Percentiles rank a stretch among this genome's conserved stretches.
Conservation (phyloP, 2,113 vertebrate species). For the Colistium nudipinnis region DNA sequence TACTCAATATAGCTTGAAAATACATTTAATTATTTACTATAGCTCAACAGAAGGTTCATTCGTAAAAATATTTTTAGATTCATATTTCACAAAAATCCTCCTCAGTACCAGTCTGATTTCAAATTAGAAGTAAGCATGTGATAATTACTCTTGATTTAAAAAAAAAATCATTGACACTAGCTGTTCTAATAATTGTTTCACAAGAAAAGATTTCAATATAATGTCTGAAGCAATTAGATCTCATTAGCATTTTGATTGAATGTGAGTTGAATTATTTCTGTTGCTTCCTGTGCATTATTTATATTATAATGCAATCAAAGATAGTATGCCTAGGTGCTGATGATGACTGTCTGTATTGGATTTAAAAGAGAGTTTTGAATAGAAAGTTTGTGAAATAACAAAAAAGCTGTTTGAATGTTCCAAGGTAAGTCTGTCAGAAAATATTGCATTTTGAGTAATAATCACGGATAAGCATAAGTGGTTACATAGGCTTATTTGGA, state of each 20-base stretch:
- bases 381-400: conserved; percentile 22
- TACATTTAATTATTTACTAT: not conserved
- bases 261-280: conserved; percentile 45
- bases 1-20: not conserved
- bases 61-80: not conserved
- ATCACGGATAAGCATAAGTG: conserved; percentile 6
- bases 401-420: conserved; percentile 35
- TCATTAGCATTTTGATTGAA: conserved; percentile 54
- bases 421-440: not conserved
- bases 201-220: not conserved
- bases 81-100: not conserved
- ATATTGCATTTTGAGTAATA: conserved; percentile 5
- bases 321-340: conserved; percentile 24
- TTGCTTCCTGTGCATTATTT: conserved; percentile 47
- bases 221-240: conserved; percentile 30
- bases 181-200: not conserved
- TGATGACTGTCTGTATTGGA: conserved; percentile 29
- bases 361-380: conserved; percentile 13
- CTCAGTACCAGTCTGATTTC: not conserved
- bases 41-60: not conserved
- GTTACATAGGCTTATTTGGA: conserved; percentile 12
- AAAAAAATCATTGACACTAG: too few relatives aligned
- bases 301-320: conserved; percentile 50
- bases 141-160: not conserved
- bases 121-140: too few relatives aligned